Evolutionary conservation across 2,888 invertebrate genomes (phyloP), one percentile per base, ranked within the genome.

Genomic region (Leptinotarsa haldemani): DNA sequence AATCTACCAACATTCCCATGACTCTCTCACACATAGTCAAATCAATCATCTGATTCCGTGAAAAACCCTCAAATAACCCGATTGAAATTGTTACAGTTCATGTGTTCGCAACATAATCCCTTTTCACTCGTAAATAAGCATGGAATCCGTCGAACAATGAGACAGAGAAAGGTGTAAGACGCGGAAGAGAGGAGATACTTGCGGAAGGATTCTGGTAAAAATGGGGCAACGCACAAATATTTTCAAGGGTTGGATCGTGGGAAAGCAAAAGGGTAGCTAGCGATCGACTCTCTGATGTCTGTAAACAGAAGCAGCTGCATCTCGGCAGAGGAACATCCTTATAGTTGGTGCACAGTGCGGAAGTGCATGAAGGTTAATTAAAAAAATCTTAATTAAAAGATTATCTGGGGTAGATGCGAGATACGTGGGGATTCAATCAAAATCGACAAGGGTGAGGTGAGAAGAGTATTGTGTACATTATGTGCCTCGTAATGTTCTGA

Each of bases 201-300:
- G 85, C 83, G 84, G 85, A 85, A 83, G 83, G 84, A 85, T 85
- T 86, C 84, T 84, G 85, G 85, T 85, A 84, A 85, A 84, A 84
- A 81, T 82, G 79, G 85, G 84, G 81, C 82, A 80, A 84, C 84
- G 81, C 82, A 81, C 82, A 81, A 81, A 82, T 80, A 80, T 71
- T 76, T 79, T 82, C 84, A 84, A 85, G 85, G 85, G 85, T 84
- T 85, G 85, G 47, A 85, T 84, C 85, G 85, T 85, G 85, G 86
- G 86, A 85, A 84, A 83, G 83, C 81, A 83, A 85, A 30, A 84
- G 85, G 86, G 85, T 83, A 80, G 78, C 71, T 80, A 78, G 75
- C 70, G 79, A 80, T 80, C 77, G 80, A 77, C 80, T 73, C 74
- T 82, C 82, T 76, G 80, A 80, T 81, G 81, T 81, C 80, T 79